Conservation (phyloP, 1,140 invertebrate species). For the Tetramorium parvispinum region DNA sequence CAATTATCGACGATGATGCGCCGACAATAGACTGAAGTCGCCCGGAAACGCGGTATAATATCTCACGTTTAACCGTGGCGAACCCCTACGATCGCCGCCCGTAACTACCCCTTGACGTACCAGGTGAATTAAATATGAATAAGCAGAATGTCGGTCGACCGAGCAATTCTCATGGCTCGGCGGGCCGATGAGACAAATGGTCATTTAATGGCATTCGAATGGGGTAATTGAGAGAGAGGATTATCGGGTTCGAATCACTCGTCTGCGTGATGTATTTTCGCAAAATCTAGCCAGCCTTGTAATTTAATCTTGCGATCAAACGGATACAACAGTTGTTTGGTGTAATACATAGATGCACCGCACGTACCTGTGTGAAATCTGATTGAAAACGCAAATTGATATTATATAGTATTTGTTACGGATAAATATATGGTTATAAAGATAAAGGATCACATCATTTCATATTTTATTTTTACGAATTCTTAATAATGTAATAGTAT, state of each 20-base stretch:
- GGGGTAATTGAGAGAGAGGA: constrained; percentile 42
- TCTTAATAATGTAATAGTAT: not conserved
- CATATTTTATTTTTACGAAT: not conserved
- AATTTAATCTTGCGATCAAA: constrained; percentile 23
- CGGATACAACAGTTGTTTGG: not conserved
- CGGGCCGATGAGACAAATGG: constrained; percentile 57
- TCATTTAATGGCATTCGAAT: constrained; percentile 61
- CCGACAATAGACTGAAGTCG: constrained; percentile 53
- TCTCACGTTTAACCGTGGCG: constrained; percentile 65
- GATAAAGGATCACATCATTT: not conserved
- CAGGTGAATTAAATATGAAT: constrained; percentile 75
- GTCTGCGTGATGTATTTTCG: not conserved
- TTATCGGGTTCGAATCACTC: not conserved
- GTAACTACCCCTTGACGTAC: constrained; percentile 67
- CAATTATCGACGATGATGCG: constrained; percentile 76
- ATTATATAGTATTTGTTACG: not conserved
- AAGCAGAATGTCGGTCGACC: constrained; percentile 49
- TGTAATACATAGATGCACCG: not conserved
- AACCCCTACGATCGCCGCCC: constrained; percentile 60
- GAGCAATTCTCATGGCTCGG: constrained; percentile 63
- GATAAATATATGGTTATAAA: not conserved
- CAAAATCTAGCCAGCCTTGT: not conserved
- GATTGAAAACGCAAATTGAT: constrained; percentile 1
- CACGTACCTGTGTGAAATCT: not conserved
- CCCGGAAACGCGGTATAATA: constrained; percentile 67